Evolutionary conservation across 2,113 vertebrate species (phyloP).

Genomic region (Ophiodon elongatus): DNA sequence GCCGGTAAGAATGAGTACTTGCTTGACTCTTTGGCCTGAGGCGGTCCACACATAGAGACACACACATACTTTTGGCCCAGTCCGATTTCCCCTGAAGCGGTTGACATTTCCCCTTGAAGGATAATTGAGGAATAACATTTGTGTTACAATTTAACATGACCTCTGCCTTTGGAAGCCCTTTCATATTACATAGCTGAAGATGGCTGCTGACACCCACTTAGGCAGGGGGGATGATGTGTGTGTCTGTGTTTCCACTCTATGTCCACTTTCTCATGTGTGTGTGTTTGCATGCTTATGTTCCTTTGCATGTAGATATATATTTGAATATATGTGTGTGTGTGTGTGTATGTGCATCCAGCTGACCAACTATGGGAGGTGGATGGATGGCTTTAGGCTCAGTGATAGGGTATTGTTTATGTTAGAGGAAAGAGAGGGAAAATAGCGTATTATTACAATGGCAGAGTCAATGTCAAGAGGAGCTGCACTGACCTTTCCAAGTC

Average conservation of each 20-base stretch:
- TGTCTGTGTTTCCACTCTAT: not conserved
- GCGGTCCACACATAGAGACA: conserved; percentile 55
- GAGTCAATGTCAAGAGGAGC: conserved; percentile 91
- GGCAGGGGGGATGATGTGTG: conserved; percentile 63
- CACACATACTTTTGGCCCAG: conserved; percentile 56
- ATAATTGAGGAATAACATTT: conserved; percentile 99
- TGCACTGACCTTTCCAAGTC: conserved; percentile 92
- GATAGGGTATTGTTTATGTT: conserved; percentile 79
- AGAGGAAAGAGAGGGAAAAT: conserved; percentile 80
- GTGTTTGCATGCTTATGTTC: not conserved
- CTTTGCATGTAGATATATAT: not conserved
- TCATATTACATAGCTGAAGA: conserved; percentile 92
- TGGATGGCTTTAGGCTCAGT: conserved; percentile 66
- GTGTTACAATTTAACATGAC: conserved; percentile 96
- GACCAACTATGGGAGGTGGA: conserved; percentile 49
- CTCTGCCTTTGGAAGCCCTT: conserved; percentile 93
- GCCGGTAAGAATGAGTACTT: conserved; percentile 66
- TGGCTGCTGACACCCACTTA: conserved; percentile 88
- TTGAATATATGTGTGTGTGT: conserved; percentile 16
- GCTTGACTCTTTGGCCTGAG: conserved; percentile 79
- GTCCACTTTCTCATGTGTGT: conserved; percentile 13
- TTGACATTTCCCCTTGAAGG: conserved; percentile 96
- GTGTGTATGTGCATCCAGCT: conserved; percentile 13
- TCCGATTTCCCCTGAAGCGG: conserved; percentile 90
- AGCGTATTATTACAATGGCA: conserved; percentile 91